These are phyloP conservation scores for Pachypanchax playfairii DNA, from an alignment of 2,113 vertebrate genomes.

Conservation along the genomic window DNA sequence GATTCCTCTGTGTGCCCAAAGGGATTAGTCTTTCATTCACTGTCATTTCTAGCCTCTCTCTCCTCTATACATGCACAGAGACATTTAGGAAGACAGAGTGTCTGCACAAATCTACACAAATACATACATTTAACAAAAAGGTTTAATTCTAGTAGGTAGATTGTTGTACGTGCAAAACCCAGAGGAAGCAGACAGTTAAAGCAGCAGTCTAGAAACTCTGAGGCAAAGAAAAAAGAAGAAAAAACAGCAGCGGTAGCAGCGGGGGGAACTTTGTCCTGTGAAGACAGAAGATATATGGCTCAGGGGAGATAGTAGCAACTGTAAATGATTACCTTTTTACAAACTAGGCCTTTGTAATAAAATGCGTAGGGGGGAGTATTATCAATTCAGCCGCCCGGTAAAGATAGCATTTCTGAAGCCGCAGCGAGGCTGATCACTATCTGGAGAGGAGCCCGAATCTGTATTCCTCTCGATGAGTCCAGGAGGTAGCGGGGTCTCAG, in stretches of 20 bases:
- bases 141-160: constrained; percentile 26
- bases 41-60: constrained; percentile 65
- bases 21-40: constrained; percentile 74
- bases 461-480: constrained; percentile 72
- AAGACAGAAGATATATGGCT: constrained; percentile 91
- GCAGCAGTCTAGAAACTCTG: constrained; percentile 39
- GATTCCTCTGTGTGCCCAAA: constrained; percentile 67
- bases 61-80: constrained; percentile 14
- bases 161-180: constrained; percentile 51
- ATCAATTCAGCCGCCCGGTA: constrained; percentile 94
- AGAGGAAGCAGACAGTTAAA: constrained; percentile 46
- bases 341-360: constrained; percentile 95
- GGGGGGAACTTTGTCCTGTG: constrained; percentile 92
- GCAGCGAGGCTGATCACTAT: constrained; percentile 75
- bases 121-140: constrained; percentile 33
- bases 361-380: constrained; percentile 83
- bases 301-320: constrained; percentile 84
- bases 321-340: constrained; percentile 93
- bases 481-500: constrained; percentile 64
- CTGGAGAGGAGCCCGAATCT: constrained; percentile 72
- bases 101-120: constrained; percentile 31
- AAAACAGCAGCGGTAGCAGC: constrained; percentile 78
- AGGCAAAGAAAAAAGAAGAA: constrained; percentile 73
- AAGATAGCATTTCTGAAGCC: constrained; percentile 86
- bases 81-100: constrained; percentile 11